These are phyloP conservation scores for Acipenser oxyrinchus DNA, from an alignment of 2,797 vertebrate genomes.

Conservation along the genomic window DNA sequence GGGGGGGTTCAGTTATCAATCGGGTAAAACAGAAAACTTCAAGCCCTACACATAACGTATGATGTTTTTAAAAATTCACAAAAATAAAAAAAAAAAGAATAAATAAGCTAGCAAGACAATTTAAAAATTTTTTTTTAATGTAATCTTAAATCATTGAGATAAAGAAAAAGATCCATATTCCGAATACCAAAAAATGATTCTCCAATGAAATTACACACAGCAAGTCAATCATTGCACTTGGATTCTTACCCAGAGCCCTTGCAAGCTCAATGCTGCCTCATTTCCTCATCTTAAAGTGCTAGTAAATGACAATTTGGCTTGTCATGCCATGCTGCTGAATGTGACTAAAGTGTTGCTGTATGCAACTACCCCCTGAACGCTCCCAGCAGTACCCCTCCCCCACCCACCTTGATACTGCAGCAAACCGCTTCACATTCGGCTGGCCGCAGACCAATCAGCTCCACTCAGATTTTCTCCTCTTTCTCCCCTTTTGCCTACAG, in stretches of 20 bases:
- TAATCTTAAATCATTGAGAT: too few species aligned
- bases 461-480: neutral
- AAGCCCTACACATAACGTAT: too few species aligned
- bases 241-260: neutral
- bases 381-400: constrained; percentile 13
- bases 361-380: neutral
- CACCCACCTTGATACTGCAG: neutral
- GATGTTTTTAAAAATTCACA: too few species aligned
- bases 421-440: neutral
- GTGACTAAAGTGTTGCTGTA: neutral
- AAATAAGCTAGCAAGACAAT: too few species aligned
- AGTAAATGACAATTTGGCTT: neutral
- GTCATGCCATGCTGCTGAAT: neutral
- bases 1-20: too few species aligned
- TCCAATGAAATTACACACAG: neutral
- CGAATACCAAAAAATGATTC: too few species aligned
- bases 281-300: neutral
- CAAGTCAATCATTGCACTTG: neutral
- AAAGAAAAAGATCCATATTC: too few species aligned
- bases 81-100: too few species aligned
- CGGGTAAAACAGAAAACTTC: too few species aligned
- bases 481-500: neutral
- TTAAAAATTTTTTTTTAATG: too few species aligned
- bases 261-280: neutral
- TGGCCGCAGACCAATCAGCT: neutral